Conservation (phyloP, 2,888 invertebrate genomes). For the Epiblema foenella region DNA sequence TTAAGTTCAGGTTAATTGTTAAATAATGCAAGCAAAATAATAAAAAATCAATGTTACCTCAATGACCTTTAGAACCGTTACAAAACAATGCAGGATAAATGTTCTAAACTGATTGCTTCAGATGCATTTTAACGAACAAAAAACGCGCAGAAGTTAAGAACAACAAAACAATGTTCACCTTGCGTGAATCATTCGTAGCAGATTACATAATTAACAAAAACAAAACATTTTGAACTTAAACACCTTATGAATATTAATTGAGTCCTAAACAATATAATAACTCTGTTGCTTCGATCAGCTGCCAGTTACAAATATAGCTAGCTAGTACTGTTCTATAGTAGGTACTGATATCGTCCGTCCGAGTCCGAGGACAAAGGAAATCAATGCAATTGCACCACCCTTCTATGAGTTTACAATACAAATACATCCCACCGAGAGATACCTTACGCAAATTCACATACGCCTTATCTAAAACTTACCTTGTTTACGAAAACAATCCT, state of each 20-base stretch:
- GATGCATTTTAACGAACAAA: conserved; percentile 21
- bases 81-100: conserved; percentile 1
- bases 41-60: background rate
- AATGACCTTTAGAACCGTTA: background rate
- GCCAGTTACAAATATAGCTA: conserved; percentile 53
- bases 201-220: conserved; percentile 62
- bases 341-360: conserved; percentile 60
- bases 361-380: conserved; percentile 83
- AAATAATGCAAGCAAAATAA: background rate
- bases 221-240: conserved; percentile 54
- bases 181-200: conserved; percentile 35
- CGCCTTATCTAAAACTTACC: conserved; percentile 65
- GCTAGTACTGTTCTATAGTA: conserved; percentile 49
- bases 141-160: conserved; percentile 20
- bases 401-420: conserved; percentile 47
- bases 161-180: conserved; percentile 37
- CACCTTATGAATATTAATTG: conserved; percentile 52
- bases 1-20: background rate
- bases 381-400: conserved; percentile 67
- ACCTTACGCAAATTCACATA: conserved; percentile 48
- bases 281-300: conserved; percentile 69
- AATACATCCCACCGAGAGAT: conserved; percentile 43
- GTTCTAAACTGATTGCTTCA: background rate
- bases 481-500: conserved; percentile 71
- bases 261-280: conserved; percentile 46